A percentile compares a stretch with the other conserved stretches of the same genome.
These are phyloP conservation scores for Pogonomyrmex barbatus DNA, from an alignment of 1,140 invertebrate genomes.

Conservation along the genomic window DNA sequence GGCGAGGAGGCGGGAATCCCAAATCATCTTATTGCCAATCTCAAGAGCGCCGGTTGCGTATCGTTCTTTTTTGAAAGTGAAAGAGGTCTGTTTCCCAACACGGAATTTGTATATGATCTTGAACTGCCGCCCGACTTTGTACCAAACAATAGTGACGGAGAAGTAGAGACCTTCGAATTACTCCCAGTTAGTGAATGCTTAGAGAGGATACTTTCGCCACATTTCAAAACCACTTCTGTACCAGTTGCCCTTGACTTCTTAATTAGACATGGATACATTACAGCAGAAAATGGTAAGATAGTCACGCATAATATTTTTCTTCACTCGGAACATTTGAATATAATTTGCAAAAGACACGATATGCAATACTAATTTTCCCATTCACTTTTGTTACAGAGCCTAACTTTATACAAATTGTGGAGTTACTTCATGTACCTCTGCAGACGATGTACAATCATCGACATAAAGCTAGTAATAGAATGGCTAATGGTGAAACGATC, in stretches of 20 bases:
- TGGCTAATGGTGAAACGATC: conserved; percentile 84
- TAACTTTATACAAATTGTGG: conserved; percentile 93
- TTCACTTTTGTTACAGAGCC: conserved; percentile 88
- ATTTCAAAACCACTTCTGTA: conserved; percentile 97
- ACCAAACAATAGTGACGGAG: conserved; percentile 96
- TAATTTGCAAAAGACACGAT: background rate
- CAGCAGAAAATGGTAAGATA: conserved; percentile 93
- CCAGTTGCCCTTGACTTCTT: conserved; percentile 96
- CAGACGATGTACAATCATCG: conserved; percentile 90
- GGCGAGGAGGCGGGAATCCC: conserved; percentile 97
- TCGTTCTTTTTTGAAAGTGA: conserved; percentile 97
- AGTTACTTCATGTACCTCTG: conserved; percentile 94
- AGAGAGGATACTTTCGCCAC: conserved; percentile 91
- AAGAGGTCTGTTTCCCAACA: conserved; percentile 96
- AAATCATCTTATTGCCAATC: conserved; percentile 90
- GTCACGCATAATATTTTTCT: background rate
- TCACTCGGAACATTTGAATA: background rate
- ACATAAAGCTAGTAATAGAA: conserved; percentile 82
- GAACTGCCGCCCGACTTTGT: conserved; percentile 95
- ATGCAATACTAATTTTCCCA: background rate
- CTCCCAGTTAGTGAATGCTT: conserved; percentile 93
- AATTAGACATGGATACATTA: conserved; percentile 95
- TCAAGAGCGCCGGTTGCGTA: conserved; percentile 93
- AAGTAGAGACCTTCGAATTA: conserved; percentile 96
- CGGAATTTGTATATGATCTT: conserved; percentile 97